Base-by-base conservation (phyloP, 2,888 invertebrate genomes). In the Rhopalosiphum nymphaeae region DNA sequence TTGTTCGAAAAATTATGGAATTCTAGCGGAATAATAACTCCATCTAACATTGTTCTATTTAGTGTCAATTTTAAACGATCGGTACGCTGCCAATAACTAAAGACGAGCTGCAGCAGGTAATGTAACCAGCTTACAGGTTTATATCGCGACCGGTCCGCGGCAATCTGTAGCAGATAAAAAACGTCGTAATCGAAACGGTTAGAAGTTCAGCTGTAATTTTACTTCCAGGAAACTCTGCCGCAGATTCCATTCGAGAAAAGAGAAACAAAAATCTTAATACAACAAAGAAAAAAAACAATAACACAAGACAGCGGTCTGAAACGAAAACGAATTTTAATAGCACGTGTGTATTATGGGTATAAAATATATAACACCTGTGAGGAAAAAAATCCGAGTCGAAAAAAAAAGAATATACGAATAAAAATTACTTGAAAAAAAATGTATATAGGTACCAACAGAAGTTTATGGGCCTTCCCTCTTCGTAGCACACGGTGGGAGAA, bases 401-500 rank as follows among this genome's bases (percentile, higher is more conserved):
- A n/a, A 84, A 84, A 84, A 56, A 29, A 57, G 44, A 49, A 67
- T 25, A 57, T 53, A 86, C 91, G 91, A 61, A 92, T 49, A 91
- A 86, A 86, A 86, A 57, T 53, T 92, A 92, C 91, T 9, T 13
- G 46, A 21, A 84, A 89, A 93, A 25, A 88, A 57, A 78, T 86
- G n/a, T 86, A 36, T 36, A 11, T 44, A 84, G 53, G 53, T 16
- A 36, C 90, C 93, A 84, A 94, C 85, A 89, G 92, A 85, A 92
- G 84, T 91, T 91, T 89, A 89, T 84, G 89, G 67, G 85, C 49
- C 88, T 94, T 56, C 88, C 84, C 78, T 25, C 46, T 78, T 93
- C 25, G 67, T 61, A 78, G 53, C 57, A 57, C 88, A 85, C 46
- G 36, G 67, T 36, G 89, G 94, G 91, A 91, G 67, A 89, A 61